Conservation (phyloP, 2,797 vertebrate species). For the Poecilia gillii region DNA sequence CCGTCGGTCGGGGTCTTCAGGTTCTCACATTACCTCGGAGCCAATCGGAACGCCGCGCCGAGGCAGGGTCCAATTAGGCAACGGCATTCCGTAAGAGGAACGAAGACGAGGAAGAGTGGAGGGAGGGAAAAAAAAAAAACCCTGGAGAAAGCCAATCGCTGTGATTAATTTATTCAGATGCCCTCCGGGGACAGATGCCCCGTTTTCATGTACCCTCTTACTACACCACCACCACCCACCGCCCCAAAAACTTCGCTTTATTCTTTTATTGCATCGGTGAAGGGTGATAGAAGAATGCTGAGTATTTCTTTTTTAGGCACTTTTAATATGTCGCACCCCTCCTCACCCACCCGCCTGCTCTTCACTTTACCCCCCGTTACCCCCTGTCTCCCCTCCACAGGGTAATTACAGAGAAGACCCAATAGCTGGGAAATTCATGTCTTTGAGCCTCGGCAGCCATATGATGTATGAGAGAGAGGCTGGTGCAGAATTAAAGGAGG, state of each 20-base stretch:
- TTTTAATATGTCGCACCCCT: constrained; percentile 79
- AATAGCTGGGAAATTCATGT: constrained; percentile 84
- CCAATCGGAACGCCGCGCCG: constrained; percentile 73
- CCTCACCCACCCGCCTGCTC: constrained; percentile 6
- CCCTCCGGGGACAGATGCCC: constrained; percentile 65
- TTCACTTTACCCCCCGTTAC: constrained; percentile 30
- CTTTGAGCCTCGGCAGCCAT: constrained; percentile 67
- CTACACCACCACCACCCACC: constrained; percentile 21
- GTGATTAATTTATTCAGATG: constrained; percentile 89
- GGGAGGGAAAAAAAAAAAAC: neutral
- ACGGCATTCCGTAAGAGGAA: constrained; percentile 54
- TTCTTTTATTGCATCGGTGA: constrained; percentile 81
- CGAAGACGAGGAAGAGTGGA: constrained; percentile 12
- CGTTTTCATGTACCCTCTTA: constrained; percentile 59
- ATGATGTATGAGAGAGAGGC: constrained; percentile 71
- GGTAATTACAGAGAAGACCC: constrained; percentile 84
- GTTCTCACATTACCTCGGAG: constrained; percentile 89
- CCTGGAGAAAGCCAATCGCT: constrained; percentile 82
- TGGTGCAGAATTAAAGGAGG: constrained; percentile 55
- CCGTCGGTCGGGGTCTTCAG: constrained; percentile 85
- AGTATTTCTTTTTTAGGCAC: constrained; percentile 82
- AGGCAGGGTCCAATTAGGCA: constrained; percentile 83
- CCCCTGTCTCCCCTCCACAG: constrained; percentile 49
- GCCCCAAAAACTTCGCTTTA: constrained; percentile 43
- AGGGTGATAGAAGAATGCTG: constrained; percentile 82